A percentile compares a stretch with the other conserved stretches of the same genome.
Conservation (phyloP, 2,888 invertebrate species). For the Adelognathus sp. region DNA sequence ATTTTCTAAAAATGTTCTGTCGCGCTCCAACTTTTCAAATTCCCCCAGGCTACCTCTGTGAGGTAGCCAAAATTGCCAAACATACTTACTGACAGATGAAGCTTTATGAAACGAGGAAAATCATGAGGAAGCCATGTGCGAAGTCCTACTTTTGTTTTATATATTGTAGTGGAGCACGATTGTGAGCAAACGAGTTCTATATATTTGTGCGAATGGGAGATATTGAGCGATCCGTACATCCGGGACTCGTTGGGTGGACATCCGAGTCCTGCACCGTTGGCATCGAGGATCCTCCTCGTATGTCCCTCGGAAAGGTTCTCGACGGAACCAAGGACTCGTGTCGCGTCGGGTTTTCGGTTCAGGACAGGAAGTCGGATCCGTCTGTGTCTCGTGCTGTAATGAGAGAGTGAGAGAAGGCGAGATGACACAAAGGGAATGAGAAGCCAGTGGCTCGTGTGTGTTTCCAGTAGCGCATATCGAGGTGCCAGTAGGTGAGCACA, state of each 20-base stretch:
- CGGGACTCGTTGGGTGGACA: neutral
- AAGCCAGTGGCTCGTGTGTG: conserved; percentile 61
- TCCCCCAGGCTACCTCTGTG: no score
- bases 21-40: no score
- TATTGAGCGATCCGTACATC: neutral
- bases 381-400: conserved; percentile 64
- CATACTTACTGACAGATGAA: no score
- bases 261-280: neutral
- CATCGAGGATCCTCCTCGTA: neutral
- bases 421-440: conserved; percentile 73
- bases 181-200: neutral
- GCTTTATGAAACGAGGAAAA: no score
- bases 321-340: conserved; percentile 39
- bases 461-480: conserved; percentile 43
- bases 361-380: conserved; percentile 69
- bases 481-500: conserved; percentile 37
- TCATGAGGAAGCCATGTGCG: no score
- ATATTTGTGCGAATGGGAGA: neutral
- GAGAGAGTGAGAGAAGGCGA: conserved; percentile 54
- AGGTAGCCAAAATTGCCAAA: no score
- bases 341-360: conserved; percentile 62
- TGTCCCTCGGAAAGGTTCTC: conserved; percentile 36
- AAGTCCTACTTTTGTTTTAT: neutral
- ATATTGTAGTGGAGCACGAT: no score
- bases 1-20: no score